phyloP scores from a whole-genome alignment of 2,113 vertebrate species.

The Rattus rattus region DNA sequence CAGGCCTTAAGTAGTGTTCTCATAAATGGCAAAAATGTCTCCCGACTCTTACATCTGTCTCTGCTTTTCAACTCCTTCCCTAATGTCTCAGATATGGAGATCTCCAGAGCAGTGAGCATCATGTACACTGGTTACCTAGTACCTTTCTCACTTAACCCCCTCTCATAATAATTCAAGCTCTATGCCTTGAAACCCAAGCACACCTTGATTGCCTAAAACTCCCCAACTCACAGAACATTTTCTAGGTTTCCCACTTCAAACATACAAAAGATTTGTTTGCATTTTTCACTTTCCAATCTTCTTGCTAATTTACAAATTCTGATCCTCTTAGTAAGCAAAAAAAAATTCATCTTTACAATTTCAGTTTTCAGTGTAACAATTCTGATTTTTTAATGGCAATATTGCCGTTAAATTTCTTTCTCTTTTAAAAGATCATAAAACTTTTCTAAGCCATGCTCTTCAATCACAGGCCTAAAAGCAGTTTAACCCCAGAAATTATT shows the following conservation, averaged over 20 bases:
- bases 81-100: not conserved
- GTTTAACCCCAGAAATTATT: constrained; percentile 56
- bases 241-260: not conserved
- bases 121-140: too few relatives aligned
- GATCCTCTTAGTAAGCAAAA: not conserved
- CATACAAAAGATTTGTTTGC: not conserved
- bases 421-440: not conserved
- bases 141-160: too few relatives aligned
- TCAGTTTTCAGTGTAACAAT: not conserved
- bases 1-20: not conserved
- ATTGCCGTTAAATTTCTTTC: not conserved
- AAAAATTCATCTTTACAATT: not conserved
- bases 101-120: not conserved
- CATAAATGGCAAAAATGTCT: not conserved
- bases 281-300: not conserved
- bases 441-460: not conserved
- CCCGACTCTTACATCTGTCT: not conserved
- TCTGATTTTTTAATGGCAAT: not conserved
- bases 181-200: not conserved
- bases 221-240: rapidly evolving
- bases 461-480: constrained; percentile 13
- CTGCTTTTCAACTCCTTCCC: not conserved
- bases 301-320: not conserved
- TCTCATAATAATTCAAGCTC: rapidly evolving
- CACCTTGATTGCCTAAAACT: not conserved